Percentiles rank a stretch among this genome's conserved stretches.
Evolutionary conservation across 2,797 vertebrate species (phyloP).

Genomic region (Myoxocephalus aenaeus): DNA sequence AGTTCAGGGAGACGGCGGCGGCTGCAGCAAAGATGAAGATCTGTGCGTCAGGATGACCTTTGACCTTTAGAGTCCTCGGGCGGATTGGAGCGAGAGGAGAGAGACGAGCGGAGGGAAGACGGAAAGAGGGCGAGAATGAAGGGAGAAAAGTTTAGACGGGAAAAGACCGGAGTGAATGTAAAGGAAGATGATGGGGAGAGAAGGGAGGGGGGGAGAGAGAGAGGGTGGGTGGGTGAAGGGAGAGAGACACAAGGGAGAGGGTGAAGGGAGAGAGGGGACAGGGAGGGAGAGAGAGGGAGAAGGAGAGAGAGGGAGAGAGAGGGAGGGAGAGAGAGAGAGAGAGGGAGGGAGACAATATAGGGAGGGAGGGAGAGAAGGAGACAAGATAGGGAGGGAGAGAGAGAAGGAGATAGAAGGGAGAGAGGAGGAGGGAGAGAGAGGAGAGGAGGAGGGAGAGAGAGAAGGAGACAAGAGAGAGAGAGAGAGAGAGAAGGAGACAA

Average conservation of each 20-base stretch:
- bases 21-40: no score
- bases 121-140: background rate
- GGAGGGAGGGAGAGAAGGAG: no score
- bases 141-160: conserved; percentile 10
- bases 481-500: no score
- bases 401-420: background rate
- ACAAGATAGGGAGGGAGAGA: no score
- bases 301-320: no score
- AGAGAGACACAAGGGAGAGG: background rate
- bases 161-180: conserved; percentile 14
- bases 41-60: conserved; percentile 3
- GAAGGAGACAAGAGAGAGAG: no score
- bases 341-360: no score
- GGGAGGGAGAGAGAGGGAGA: no score
- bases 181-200: conserved; percentile 52
- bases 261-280: conserved; percentile 35
- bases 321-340: background rate
- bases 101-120: background rate
- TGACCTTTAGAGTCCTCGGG: conserved; percentile 28
- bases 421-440: background rate
- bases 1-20: conserved; percentile 31
- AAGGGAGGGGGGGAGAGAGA: no score
- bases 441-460: no score
- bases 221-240: no score
- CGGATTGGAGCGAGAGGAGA: conserved; percentile 3